Evolutionary conservation across 2,113 vertebrate genomes (phyloP), one percentile per base, ranked within the genome.

Genomic region (Oreamnos americanus): DNA sequence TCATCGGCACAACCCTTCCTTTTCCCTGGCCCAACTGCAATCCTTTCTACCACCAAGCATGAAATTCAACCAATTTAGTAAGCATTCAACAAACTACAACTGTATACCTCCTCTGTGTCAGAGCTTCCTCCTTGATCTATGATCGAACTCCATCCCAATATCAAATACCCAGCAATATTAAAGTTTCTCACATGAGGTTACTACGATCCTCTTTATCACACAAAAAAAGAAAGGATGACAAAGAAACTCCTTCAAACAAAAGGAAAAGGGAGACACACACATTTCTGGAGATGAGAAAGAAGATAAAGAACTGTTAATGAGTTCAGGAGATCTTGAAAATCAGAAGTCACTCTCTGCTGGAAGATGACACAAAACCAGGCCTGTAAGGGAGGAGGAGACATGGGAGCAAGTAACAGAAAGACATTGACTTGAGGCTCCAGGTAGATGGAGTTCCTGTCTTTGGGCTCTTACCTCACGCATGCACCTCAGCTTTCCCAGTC

Each of bases 401-500:
- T 2, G 26, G 53, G 51, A 49, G 45, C 60, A 55, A 79, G 25
- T 26, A 62, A 51, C 12, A 55, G 33, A 62, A 79, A 82, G 83
- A 82, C 64, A 11, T 0, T 81, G 83, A n/a, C 33, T 71, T 23
- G 19, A 64, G 74, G 30, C 33, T 87, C n/a, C 45, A 49, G 45
- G 76, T 30, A 33, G 16, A 17, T 57, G 45, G 58, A 55, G 58
- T 0, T 39, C 26, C 87, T 39, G 53, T 43, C 78, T 45, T 0
- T 6, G 21, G 51, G 71, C 86, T 51, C 98, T 98, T 97, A 99
- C 99, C 99, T 99, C 99, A 96, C 99, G 99, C 0, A 99, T 98
- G 96, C 99, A 99, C 98, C 99, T 99, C 2, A 99, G 98, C 95
- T 99, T 99, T 0, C 99, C 99, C 98, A 99, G 98, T 79, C 99